Evolutionary conservation across 2,113 vertebrate genomes (phyloP), one percentile per base, ranked within the genome.

Genomic region (Ciconia boyciana): DNA sequence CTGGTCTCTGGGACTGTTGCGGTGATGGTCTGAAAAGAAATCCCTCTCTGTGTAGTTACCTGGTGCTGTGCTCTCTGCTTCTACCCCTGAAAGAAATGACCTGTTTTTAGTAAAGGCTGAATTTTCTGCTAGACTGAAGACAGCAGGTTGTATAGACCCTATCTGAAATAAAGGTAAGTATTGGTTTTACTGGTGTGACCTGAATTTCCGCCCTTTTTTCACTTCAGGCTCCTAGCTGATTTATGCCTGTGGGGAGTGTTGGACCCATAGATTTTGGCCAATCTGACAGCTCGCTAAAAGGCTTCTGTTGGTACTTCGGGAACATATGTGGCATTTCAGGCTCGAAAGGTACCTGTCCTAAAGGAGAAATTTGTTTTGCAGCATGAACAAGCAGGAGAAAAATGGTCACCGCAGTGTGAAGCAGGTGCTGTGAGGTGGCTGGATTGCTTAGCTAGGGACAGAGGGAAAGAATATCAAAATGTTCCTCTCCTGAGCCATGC

Each of bases 311-410:
- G 46, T 89, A 36, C 72, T 92, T 75, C 29, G 52, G 69, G 71
- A 96, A 26, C 92, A 93, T 87, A 84, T 92, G 80, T 57, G 76
- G 52, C 55, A 26, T 87, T 94, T 92, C 61, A 34, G 83, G 41
- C 77, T 82, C 83, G 89, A 62, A 46, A 92, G 90, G 55, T 65
- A 76, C 60, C 62, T 90, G 36, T 91, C 87, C 85, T 94, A 29
- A 52, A 89, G 86, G 90, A 91, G 88, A 41, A 32, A 89, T 94
- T 55, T 39, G 72, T 88, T 95, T 83, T 95, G 74, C 80, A 88
- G 68, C 77, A 29, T 94, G 82, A 94, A 52, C 11, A 81, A 80
- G 60, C 69, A 80, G 74, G 72, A 90, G 5, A 69, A 60, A 78
- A 81, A 90, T 74, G 87, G 48, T 39, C 64, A 60, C 13, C 13